Evolutionary conservation across 2,797 vertebrate species (phyloP).

Genomic region (Acanthopagrus latus): DNA sequence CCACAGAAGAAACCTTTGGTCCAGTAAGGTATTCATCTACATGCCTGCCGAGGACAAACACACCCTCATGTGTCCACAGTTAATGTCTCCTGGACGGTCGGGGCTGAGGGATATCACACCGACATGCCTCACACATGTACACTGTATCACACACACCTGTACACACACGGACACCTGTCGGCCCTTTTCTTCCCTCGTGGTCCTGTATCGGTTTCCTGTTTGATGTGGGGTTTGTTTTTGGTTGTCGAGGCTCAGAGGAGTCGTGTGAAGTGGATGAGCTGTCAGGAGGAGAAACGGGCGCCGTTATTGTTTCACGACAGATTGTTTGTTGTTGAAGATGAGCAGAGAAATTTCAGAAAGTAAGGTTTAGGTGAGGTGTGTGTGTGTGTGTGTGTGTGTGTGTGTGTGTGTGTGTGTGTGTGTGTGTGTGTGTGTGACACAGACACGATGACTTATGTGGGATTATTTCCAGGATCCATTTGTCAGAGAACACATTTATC

Average conservation of each 20-base stretch:
- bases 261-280: slow-evolving; percentile 53
- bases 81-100: slow-evolving; percentile 28
- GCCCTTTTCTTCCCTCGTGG: slow-evolving; percentile 7
- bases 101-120: slow-evolving; percentile 8
- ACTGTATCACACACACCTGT: not conserved
- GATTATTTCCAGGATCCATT: slow-evolving; percentile 72
- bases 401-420: slow-evolving; percentile 17
- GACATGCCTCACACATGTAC: slow-evolving; percentile 1
- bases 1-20: slow-evolving; percentile 34
- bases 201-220: slow-evolving; percentile 69
- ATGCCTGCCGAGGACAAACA: slow-evolving; percentile 41
- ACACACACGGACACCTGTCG: slow-evolving; percentile 62
- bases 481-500: slow-evolving; percentile 82
- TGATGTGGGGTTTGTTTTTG: slow-evolving; percentile 69
- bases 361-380: not conserved
- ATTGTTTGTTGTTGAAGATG: slow-evolving; percentile 40
- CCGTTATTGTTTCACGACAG: slow-evolving; percentile 34
- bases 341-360: slow-evolving; percentile 13
- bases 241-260: slow-evolving; percentile 48
- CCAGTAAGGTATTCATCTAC: slow-evolving; percentile 17
- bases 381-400: slow-evolving; percentile 27
- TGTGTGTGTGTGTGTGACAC: slow-evolving; percentile 3
- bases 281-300: slow-evolving; percentile 39
- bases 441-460: slow-evolving; percentile 52
- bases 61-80: slow-evolving; percentile 55